Percentiles rank a stretch among this genome's conserved stretches.
phyloP scores from a whole-genome alignment of 2,797 vertebrate genomes.

The Percopsis omiscomaycus region DNA sequence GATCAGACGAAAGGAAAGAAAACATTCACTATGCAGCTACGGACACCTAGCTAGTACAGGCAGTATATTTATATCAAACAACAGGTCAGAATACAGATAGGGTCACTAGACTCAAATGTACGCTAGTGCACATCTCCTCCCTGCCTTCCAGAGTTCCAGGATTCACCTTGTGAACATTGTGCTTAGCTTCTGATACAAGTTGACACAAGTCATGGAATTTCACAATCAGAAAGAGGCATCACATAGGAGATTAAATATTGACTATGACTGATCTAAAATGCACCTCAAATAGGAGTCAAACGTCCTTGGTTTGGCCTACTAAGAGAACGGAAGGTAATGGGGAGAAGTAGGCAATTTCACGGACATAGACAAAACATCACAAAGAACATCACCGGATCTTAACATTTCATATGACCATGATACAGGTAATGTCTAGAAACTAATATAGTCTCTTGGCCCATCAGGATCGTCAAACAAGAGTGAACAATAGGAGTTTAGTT shows the following conservation, averaged over 20 bases:
- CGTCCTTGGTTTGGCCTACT: slow-evolving; percentile 19
- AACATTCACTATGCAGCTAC: too few relatives aligned
- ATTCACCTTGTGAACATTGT: neutral
- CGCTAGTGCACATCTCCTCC: too few relatives aligned
- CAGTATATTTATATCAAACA: neutral
- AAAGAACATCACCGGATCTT: neutral
- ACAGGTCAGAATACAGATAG: neutral
- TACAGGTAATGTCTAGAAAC: too few relatives aligned
- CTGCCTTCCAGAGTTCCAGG: neutral
- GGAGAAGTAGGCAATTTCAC: neutral
- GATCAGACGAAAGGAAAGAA: too few relatives aligned
- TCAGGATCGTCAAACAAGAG: too few relatives aligned
- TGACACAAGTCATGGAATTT: slow-evolving; percentile 33
- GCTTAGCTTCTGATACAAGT: slow-evolving; percentile 15
- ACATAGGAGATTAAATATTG: slow-evolving; percentile 66
- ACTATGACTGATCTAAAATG: slow-evolving; percentile 45
- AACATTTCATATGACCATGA: neutral
- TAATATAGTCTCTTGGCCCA: too few relatives aligned
- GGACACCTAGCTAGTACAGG: too few relatives aligned
- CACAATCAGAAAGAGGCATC: slow-evolving; percentile 36
- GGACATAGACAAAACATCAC: neutral
- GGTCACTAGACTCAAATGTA: neutral
- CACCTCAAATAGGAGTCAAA: slow-evolving; percentile 13
- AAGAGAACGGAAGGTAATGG: neutral
- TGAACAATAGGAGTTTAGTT: too few relatives aligned